Percentiles rank a stretch among this genome's conserved stretches.
phyloP scores from a whole-genome alignment of 2,113 vertebrate species.

The Motacilla tschutschensis region DNA sequence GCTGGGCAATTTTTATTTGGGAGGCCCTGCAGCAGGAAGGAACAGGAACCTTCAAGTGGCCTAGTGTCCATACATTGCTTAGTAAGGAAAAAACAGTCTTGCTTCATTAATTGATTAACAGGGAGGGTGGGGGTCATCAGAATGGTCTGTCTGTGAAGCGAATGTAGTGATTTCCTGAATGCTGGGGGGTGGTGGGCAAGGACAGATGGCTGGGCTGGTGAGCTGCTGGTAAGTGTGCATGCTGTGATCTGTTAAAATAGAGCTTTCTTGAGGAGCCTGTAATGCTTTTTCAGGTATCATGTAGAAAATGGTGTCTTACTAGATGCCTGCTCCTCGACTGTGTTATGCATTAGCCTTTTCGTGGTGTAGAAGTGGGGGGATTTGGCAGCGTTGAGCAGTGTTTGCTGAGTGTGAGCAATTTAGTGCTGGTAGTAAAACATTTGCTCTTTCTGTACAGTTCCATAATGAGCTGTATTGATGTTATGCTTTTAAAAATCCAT shows the following conservation, averaged over 20 bases:
- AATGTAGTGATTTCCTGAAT: not conserved
- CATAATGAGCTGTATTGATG: not conserved
- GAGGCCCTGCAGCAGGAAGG: constrained; percentile 33
- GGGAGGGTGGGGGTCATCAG: constrained; percentile 4
- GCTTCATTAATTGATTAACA: constrained; percentile 31
- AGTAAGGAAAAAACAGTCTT: constrained; percentile 29
- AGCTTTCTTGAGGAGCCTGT: not conserved
- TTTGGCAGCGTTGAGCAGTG: not conserved
- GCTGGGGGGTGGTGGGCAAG: not conserved
- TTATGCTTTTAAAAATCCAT: not conserved
- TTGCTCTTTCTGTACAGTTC: not conserved
- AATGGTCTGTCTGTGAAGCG: not conserved
- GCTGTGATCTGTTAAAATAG: not conserved
- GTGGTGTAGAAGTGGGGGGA: not conserved
- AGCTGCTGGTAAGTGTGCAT: constrained; percentile 42
- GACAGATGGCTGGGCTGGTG: constrained; percentile 65
- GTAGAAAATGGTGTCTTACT: constrained; percentile 32
- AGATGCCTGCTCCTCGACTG: not conserved
- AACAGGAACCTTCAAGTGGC: constrained; percentile 46
- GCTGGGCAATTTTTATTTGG: constrained; percentile 50
- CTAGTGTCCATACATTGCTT: not conserved
- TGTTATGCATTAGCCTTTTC: not conserved
- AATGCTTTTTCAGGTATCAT: not conserved
- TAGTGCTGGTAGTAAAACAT: not conserved
- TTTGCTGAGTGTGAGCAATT: not conserved